Evolutionary conservation across 2,797 vertebrate genomes (phyloP).

Genomic region (Mionectes olivaceus): DNA sequence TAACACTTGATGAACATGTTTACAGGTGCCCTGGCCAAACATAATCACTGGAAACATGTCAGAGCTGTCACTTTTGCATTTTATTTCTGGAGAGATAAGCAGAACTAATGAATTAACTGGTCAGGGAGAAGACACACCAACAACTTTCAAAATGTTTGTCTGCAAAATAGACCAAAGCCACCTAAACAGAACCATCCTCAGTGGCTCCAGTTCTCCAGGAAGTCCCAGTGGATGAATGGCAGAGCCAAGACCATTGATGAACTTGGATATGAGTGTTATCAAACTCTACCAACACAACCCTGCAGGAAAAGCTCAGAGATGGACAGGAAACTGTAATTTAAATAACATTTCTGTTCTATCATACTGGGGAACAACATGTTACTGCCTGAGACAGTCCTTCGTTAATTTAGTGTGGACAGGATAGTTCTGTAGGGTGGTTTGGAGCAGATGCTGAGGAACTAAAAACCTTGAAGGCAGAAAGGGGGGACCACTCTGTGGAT

Average conservation of each 20-base stretch:
- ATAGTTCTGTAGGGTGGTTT: not conserved
- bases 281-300: not conserved
- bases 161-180: not conserved
- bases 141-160: not conserved
- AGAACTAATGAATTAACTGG: not conserved
- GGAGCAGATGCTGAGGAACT: not conserved
- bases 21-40: conserved; percentile 26
- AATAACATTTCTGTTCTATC: not conserved
- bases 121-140: not conserved
- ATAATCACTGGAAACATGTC: not conserved
- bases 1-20: not conserved
- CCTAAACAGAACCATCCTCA: not conserved
- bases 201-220: not conserved
- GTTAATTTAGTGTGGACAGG: not conserved
- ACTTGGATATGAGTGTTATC: not conserved
- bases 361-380: not conserved
- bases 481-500: not conserved
- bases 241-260: not conserved
- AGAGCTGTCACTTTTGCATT: not conserved
- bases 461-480: not conserved
- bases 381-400: not conserved
- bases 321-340: not conserved
- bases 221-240: not conserved
- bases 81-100: not conserved
- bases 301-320: not conserved